Base-by-base conservation (phyloP, 2,113 vertebrate species). In the Nothoprocta pentlandii region DNA sequence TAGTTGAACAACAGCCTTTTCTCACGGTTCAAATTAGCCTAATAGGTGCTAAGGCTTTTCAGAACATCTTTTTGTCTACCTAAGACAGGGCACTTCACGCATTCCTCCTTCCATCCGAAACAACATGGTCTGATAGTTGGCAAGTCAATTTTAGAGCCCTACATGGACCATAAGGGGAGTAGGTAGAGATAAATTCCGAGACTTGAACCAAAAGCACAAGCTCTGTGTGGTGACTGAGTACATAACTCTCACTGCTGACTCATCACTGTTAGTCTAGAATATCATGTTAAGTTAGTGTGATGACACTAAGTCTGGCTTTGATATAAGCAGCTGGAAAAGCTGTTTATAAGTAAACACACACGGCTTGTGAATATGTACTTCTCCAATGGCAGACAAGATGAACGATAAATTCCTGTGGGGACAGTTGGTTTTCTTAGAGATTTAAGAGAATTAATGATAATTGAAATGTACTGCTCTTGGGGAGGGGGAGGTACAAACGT, bases 51-150 rank as follows among this genome's bases (percentile, higher is more conserved):
- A 85, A 95, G 77, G 86, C 88, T 89, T 93, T 93, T 53, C 49
- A 94, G 85, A 74, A 76, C 68, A 77, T 92, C 89, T 86, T 95
- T 87, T 86, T 94, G 7, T 95, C 69, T 94, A 96, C 90, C 80
- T 67, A 75, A 97, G 92, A 87, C 81, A 66, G 67, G 58, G 23
- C 92, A 91, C 82, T 97, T 97, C 64, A 96, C 87, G 96, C 86
- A 86, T 95, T 91, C 54, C 34, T 93, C 36, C 64, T 92, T 97
- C 85, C 78, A 89, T 96, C 53, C 91, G 78, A 74, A 95, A 95
- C 79, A 85, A 93, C 80, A 81, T 92, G 67, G 74, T 62, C 82
- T 97, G 95, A 94, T 87, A 96, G 92, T 92, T 95, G 85, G 46
- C 81, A 94, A 93, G 81, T 81, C 70, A 83, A 44, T 69, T 63